Conservation (phyloP, 2,888 invertebrate species). For the Xanthia icteritia region DNA sequence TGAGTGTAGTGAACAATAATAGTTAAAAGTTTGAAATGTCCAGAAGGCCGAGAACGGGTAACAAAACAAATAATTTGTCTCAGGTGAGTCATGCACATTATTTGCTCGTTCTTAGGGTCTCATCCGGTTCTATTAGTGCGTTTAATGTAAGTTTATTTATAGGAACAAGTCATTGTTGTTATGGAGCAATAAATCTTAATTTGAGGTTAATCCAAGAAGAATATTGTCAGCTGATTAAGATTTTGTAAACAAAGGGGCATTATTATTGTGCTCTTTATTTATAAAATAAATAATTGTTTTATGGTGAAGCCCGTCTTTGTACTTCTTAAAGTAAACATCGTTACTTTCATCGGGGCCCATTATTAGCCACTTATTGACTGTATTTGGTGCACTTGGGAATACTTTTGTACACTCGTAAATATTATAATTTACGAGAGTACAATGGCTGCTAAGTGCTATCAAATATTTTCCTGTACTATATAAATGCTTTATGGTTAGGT, state of each 20-base stretch:
- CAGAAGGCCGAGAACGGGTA: constrained; percentile 80
- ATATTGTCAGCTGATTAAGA: constrained; percentile 71
- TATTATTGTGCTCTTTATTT: constrained; percentile 20
- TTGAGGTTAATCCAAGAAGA: constrained; percentile 27
- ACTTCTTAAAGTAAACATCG: constrained; percentile 21
- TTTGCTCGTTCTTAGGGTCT: constrained; percentile 74
- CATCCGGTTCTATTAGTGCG: constrained; percentile 58
- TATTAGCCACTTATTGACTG: constrained; percentile 11
- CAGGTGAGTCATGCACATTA: constrained; percentile 87
- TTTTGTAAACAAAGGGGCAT: constrained; percentile 73
- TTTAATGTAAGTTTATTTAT: constrained; percentile 65
- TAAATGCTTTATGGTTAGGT: background rate
- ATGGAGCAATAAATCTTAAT: constrained; percentile 28
- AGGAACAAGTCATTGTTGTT: constrained; percentile 52
- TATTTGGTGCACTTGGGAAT: constrained; percentile 4
- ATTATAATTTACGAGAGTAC: background rate
- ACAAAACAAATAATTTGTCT: constrained; percentile 84
- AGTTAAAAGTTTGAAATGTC: constrained; percentile 74
- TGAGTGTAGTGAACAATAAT: constrained; percentile 35
- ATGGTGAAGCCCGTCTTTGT: constrained; percentile 5
- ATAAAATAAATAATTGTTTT: constrained; percentile 1
- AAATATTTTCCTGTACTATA: background rate
- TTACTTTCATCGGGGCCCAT: background rate
- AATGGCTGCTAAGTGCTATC: constrained; percentile 23
- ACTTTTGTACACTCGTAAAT: constrained; percentile 7